Percentiles rank a stretch among this genome's conserved stretches.
Conservation (phyloP, 2,888 invertebrate species). For the Phortica magna region DNA sequence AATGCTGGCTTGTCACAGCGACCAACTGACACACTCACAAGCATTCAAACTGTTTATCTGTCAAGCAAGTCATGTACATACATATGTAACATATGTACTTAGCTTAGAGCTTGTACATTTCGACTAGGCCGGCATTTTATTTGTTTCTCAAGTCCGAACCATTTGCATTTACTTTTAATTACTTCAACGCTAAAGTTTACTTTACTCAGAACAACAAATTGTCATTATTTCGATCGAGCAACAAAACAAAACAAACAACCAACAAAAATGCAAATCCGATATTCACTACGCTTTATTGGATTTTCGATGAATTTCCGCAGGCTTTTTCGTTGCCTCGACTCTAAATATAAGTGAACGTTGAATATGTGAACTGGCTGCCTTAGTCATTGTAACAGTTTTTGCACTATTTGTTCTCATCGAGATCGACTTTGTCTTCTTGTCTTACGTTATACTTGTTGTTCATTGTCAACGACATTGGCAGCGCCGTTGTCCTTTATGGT, state of each 20-base stretch:
- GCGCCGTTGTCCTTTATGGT: not conserved
- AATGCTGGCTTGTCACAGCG: not conserved
- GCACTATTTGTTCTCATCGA: slow-evolving; percentile 16
- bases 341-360: not conserved
- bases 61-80: not conserved
- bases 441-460: not conserved
- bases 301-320: slow-evolving; percentile 22
- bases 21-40: not conserved
- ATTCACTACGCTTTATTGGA: slow-evolving; percentile 6
- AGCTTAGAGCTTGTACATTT: too few species aligned
- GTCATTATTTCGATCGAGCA: not conserved
- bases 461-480: not conserved
- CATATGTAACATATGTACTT: not conserved
- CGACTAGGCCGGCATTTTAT: too few species aligned
- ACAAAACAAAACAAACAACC: not conserved
- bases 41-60: not conserved
- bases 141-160: too few species aligned
- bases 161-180: too few species aligned
- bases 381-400: slow-evolving; percentile 20
- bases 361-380: not conserved
- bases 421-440: not conserved
- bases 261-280: slow-evolving; percentile 21
- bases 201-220: too few species aligned
- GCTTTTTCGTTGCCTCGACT: not conserved
- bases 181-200: too few species aligned